Conservation (phyloP, 2,113 vertebrate species). For the Rhinopomastus cyanomelas region DNA sequence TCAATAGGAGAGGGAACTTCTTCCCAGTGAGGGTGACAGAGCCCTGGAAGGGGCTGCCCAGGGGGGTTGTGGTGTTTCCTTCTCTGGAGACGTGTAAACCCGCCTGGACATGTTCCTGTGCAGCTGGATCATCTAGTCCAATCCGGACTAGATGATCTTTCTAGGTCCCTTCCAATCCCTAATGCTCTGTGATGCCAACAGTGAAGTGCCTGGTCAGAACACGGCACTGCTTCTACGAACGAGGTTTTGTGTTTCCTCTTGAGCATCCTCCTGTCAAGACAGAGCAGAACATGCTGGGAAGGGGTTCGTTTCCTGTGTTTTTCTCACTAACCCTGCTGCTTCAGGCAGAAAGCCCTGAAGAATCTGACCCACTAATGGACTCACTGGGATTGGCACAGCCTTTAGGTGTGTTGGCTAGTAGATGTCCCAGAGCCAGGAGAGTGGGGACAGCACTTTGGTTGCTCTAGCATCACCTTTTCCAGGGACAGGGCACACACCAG, state of each 20-base stretch:
- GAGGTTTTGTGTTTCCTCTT: background rate
- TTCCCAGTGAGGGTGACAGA: too few relatives aligned
- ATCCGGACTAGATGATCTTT: too few relatives aligned
- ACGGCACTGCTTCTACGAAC: background rate
- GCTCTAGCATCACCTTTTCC: background rate
- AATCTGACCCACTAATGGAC: background rate
- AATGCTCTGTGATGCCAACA: too few relatives aligned
- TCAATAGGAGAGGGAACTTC: too few relatives aligned
- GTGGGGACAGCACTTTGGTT: background rate
- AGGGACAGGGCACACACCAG: background rate
- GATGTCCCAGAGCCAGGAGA: rapidly evolving
- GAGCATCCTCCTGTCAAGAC: background rate
- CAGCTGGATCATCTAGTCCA: too few relatives aligned
- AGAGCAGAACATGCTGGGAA: background rate
- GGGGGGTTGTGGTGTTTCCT: too few relatives aligned
- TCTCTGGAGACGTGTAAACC: too few relatives aligned
- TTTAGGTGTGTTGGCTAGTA: background rate
- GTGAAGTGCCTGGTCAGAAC: background rate
- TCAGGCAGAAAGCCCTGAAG: background rate
- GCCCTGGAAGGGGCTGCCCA: too few relatives aligned
- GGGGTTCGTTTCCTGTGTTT: background rate
- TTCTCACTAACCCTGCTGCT: background rate
- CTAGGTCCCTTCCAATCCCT: too few relatives aligned
- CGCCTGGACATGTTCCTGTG: too few relatives aligned
- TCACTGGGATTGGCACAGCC: background rate